Conservation (phyloP, 2,888 invertebrate genomes). For the Acrobasis suavella region DNA sequence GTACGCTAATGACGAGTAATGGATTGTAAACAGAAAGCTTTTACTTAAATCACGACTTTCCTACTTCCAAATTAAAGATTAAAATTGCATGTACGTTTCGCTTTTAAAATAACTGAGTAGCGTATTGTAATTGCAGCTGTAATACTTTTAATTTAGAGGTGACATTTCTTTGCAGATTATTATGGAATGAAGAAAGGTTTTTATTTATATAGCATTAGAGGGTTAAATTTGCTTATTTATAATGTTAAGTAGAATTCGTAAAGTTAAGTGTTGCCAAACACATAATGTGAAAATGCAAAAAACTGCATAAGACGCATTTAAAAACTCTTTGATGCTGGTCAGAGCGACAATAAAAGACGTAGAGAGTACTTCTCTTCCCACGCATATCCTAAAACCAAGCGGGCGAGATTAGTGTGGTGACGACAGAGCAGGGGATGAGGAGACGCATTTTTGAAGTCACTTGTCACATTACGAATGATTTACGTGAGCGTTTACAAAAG, state of each 20-base stretch:
- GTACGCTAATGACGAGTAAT: background rate
- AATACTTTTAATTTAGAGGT: background rate
- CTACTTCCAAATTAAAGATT: background rate
- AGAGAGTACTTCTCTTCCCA: no score
- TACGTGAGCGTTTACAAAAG: no score
- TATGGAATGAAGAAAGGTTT: background rate
- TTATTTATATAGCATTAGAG: background rate
- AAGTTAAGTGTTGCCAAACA: background rate
- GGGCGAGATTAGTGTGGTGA: no score
- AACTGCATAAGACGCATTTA: no score
- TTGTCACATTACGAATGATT: no score
- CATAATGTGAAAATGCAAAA: no score
- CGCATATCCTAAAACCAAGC: no score
- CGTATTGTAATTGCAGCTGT: background rate
- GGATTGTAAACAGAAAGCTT: slow-evolving; percentile 2
- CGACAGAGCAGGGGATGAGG: no score
- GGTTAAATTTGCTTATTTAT: background rate
- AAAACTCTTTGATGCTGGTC: no score
- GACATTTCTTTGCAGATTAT: background rate
- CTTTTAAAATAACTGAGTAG: background rate
- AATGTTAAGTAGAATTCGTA: background rate
- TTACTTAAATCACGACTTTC: background rate
- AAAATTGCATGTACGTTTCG: background rate
- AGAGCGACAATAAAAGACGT: no score
- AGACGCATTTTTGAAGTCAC: no score